Base-by-base conservation (phyloP, 2,113 vertebrate genomes). In the Empidonax alnorum region DNA sequence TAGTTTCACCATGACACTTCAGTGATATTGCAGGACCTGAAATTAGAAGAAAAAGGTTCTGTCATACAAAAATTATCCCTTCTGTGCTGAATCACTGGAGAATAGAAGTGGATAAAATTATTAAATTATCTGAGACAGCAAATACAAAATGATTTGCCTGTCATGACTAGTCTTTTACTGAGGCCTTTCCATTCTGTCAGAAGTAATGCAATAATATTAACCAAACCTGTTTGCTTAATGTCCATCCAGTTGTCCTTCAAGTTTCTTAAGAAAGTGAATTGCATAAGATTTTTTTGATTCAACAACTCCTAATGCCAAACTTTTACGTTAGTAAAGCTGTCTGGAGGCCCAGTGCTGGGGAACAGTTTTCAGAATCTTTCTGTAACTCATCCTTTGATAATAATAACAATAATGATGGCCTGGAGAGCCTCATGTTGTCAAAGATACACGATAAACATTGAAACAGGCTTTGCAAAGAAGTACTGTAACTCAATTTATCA, bases 71-170 rank as follows among this genome's bases (percentile, higher is more conserved):
- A 93, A 91, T 89, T 91, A 89, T 41, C 37, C 52, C 37, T 88
- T 66, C 37, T 77, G 27, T 2, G 19, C n/a, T 71, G 66, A 92
- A 80, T 82, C 50, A 66, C 33, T 27, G 23, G 89, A 86, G 59
- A 91, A 88, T 44, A 69, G 68, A 94, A 87, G 30, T 73, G 44
- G 62, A 73, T 89, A 62, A 87, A 89, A n/a, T 82, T 82, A 91
- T 79, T 73, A 76, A 52, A 91, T 95, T 89, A 75, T 69, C 65
- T 73, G 81, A 91, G 87, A 82, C 31, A 85, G 71, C 37, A 91
- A 84, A 89, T 79, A 81, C 6, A 9, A 91, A 93, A 84, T 88
- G 35, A 94, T 61, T 82, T 55, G 41, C 8, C 52, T 89, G 59
- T 58, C 73, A 91, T 9, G 13, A 88, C 66, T 82, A 73, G 79